Evolutionary conservation across 2,888 invertebrate genomes (phyloP), one percentile per base, ranked within the genome.

Genomic region (Eremobia ochroleuca): DNA sequence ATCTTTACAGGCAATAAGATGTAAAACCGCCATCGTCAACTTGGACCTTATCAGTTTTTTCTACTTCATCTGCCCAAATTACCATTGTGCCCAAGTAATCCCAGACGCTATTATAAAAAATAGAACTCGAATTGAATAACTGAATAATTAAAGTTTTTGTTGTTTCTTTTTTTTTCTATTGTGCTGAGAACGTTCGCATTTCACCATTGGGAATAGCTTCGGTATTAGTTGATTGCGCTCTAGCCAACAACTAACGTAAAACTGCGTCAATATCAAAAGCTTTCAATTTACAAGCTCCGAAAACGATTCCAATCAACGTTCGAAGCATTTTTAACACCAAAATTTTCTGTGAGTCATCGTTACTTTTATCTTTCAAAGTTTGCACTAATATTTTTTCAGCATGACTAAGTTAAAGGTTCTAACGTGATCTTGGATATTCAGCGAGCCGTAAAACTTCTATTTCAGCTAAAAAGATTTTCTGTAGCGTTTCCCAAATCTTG

Each of bases 91-190:
- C 79, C 43, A 61, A 49, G 79, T 77, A 88, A 79, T 89, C 85
- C 85, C 85, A 77, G 80, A 81, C 70, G 83, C 78, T 81, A 82
- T 88, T 81, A 84, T 76, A 77, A 86, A 89, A 87, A 86, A 87
- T 87, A 86, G 82, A 83, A 84, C 72, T 71, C 52, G 76, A 83
- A 87, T 88, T 87, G 86, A 89, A 87, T 88, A 83, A 87, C 88
- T 87, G 86, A 89, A 87, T 88, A 87, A 87, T 89, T 87, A 81
- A 84, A 82, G 65, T 81, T 80, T 78, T 80, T 75, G 73, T 77
- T 73, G 62, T 21, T 65, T 66, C 21, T 71, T 78, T 79, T 78
- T 79, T 73, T 55, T 73, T 68, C 61, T 66, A 55, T 82, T 87
- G 71, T 55, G 52, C 46, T 72, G 66, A n/a, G 40, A 73, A 67